These are phyloP conservation scores for Malurus melanocephalus DNA, from an alignment of 2,113 vertebrate genomes.

Conservation along the genomic window DNA sequence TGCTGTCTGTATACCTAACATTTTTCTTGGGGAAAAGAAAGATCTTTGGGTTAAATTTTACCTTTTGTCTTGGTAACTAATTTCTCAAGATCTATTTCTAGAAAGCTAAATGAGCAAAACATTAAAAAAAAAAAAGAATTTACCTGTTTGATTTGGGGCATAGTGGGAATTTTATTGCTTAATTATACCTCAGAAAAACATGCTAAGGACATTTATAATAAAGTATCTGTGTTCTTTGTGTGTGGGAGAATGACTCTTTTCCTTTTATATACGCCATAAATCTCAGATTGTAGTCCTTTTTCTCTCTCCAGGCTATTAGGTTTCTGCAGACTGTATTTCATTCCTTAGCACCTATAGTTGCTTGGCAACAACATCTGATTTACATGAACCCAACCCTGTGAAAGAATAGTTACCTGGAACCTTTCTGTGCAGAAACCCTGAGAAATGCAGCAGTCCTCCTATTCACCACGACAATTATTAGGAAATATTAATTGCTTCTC, in stretches of 20 bases:
- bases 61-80: not conserved
- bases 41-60: not conserved
- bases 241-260: conserved; percentile 29
- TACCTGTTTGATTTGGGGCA: conserved; percentile 31
- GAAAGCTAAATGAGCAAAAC: conserved; percentile 15
- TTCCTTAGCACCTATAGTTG: conserved; percentile 68
- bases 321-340: conserved; percentile 62
- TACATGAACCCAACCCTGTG: conserved; percentile 41
- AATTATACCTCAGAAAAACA: conserved; percentile 54
- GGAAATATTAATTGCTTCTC: conserved; percentile 41
- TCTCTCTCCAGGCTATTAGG: conserved; percentile 64
- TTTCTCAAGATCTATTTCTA: conserved; percentile 16
- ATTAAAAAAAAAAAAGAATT: not conserved
- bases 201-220: conserved; percentile 23
- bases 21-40: not conserved
- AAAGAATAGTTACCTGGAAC: conserved; percentile 58
- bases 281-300: conserved; percentile 59
- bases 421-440: conserved; percentile 10
- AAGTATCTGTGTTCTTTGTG: conserved; percentile 51
- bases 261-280: conserved; percentile 53
- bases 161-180: conserved; percentile 40
- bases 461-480: conserved; percentile 26
- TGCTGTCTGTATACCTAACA: not conserved
- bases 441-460: not conserved
- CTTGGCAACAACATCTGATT: conserved; percentile 62